These are phyloP conservation scores for Drusus annulatus DNA, from an alignment of 1,140 invertebrate genomes.

Conservation along the genomic window DNA sequence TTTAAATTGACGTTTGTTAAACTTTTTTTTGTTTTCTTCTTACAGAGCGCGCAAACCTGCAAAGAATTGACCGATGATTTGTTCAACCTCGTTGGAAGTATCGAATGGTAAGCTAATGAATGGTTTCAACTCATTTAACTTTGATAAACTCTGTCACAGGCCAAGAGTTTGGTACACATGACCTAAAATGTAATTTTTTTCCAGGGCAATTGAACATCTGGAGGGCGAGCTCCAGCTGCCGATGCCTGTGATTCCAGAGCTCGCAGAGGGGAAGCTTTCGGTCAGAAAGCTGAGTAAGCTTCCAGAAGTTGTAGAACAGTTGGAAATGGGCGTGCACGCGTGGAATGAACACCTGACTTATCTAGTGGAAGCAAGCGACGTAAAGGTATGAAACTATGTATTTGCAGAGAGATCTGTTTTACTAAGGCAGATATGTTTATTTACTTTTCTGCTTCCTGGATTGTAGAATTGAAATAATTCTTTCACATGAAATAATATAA, in stretches of 20 bases:
- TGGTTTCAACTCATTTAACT: too few relatives aligned
- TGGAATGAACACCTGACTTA: slow-evolving; percentile 78
- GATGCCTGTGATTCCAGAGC: slow-evolving; percentile 73
- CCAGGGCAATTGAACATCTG: slow-evolving; percentile 78
- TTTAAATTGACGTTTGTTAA: too few relatives aligned
- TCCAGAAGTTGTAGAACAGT: slow-evolving; percentile 70
- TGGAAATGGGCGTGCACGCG: slow-evolving; percentile 76
- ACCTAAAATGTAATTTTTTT: too few relatives aligned
- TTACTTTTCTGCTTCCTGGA: too few relatives aligned
- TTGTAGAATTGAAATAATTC: too few relatives aligned
- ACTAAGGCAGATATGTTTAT: too few relatives aligned
- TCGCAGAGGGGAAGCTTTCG: slow-evolving; percentile 69
- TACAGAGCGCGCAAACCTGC: not conserved
- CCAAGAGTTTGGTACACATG: too few relatives aligned
- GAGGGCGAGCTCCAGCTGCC: slow-evolving; percentile 78
- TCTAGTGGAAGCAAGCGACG: slow-evolving; percentile 70
- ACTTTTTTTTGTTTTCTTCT: too few relatives aligned
- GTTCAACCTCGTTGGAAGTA: not conserved
- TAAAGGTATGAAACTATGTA: slow-evolving; percentile 71
- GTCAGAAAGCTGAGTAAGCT: slow-evolving; percentile 69
- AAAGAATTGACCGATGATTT: not conserved
- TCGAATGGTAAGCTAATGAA: slow-evolving; percentile 2
- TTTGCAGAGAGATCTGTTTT: too few relatives aligned
- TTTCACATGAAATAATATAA: too few relatives aligned
- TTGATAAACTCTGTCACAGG: too few relatives aligned